Conservation (phyloP, 2,797 vertebrate genomes). For the Babyrousa celebensis region DNA sequence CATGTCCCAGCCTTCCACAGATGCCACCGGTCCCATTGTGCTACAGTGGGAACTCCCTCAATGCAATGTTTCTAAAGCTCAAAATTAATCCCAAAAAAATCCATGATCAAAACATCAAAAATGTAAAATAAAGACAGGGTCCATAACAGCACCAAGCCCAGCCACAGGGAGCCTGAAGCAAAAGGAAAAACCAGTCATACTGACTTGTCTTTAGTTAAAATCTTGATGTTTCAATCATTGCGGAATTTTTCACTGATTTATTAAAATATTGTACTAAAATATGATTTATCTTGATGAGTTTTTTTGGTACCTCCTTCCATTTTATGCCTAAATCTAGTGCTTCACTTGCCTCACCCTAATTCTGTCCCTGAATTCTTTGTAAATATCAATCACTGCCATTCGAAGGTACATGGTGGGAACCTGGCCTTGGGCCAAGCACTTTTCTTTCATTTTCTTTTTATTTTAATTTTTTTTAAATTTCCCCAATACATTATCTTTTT, state of each 20-base stretch:
- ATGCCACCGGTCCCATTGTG: too few species aligned
- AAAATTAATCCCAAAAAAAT: neutral
- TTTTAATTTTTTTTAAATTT: too few species aligned
- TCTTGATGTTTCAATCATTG: conserved; percentile 15
- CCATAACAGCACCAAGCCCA: neutral
- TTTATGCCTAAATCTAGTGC: neutral
- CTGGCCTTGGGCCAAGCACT: neutral
- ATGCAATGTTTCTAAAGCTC: neutral
- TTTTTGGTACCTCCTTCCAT: neutral
- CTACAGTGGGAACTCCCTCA: too few species aligned
- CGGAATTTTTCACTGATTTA: conserved; percentile 12
- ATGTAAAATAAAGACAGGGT: conserved; percentile 26
- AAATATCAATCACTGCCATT: neutral
- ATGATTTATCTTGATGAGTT: neutral
- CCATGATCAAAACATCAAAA: neutral
- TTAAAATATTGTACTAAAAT: conserved; percentile 50
- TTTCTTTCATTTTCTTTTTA: neutral
- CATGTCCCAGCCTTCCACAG: too few species aligned
- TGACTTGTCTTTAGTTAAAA: conserved; percentile 2
- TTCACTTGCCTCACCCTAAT: neutral
- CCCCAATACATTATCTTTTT: too few species aligned
- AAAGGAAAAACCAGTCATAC: neutral
- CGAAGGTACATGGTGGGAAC: neutral
- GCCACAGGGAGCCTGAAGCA: neutral
- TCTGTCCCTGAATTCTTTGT: neutral